Percentiles rank a stretch among this genome's conserved stretches.
Evolutionary conservation across 2,888 invertebrate species (phyloP).

Genomic region (Drosophila limbata): DNA sequence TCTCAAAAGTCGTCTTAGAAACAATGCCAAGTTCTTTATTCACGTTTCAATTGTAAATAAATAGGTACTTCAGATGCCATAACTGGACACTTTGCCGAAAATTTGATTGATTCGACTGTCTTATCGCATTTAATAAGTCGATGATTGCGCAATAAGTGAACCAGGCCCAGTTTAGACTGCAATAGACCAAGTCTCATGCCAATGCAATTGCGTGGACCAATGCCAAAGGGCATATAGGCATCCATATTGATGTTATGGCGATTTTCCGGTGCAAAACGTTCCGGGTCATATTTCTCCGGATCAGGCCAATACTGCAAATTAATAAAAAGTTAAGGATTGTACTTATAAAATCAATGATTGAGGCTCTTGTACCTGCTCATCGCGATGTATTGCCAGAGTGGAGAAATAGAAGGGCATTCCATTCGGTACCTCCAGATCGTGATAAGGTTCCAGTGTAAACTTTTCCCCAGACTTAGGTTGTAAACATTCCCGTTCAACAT

Average conservation of each 20-base stretch:
- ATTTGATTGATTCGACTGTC: slow-evolving; percentile 2
- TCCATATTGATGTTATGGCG: slow-evolving; percentile 46
- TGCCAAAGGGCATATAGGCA: slow-evolving; percentile 67
- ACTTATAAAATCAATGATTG: background rate
- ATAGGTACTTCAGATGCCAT: background rate
- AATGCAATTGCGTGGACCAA: slow-evolving; percentile 68
- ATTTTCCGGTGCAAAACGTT: slow-evolving; percentile 63
- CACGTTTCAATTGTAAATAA: slow-evolving; percentile 1
- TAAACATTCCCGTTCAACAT: slow-evolving; percentile 7
- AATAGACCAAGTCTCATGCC: slow-evolving; percentile 69
- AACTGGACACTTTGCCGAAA: background rate
- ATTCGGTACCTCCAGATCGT: slow-evolving; percentile 14
- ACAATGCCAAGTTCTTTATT: no score
- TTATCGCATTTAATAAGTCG: background rate
- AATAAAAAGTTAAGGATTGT: background rate
- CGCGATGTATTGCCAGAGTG: slow-evolving; percentile 14
- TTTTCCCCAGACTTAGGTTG: slow-evolving; percentile 12
- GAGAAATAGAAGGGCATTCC: slow-evolving; percentile 19
- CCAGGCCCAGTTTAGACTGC: slow-evolving; percentile 63
- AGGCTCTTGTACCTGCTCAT: background rate
- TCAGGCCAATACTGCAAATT: slow-evolving; percentile 15
- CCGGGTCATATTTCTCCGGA: slow-evolving; percentile 31
- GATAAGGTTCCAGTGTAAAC: slow-evolving; percentile 10
- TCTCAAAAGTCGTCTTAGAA: no score
- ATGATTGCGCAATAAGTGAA: slow-evolving; percentile 16